Percentiles rank a stretch among this genome's conserved stretches.
phyloP scores from a whole-genome alignment of 2,113 vertebrate species.

The Deroptyus accipitrinus region DNA sequence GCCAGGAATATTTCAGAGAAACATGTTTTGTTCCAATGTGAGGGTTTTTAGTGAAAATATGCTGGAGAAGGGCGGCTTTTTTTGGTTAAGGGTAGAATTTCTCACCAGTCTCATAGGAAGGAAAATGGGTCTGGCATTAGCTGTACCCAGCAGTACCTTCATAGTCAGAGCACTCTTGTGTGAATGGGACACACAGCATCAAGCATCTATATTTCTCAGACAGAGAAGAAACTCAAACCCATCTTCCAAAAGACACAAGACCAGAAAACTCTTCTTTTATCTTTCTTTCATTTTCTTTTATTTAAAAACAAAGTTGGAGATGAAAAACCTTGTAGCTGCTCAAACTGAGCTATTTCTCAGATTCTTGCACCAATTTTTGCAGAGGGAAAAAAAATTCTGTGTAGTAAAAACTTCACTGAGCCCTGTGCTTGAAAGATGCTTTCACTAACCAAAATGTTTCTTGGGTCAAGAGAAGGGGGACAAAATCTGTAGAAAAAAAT shows the following conservation, averaged over 20 bases:
- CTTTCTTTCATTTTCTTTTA: background rate
- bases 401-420: background rate
- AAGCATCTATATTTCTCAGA: background rate
- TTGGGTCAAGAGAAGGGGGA: background rate
- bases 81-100: background rate
- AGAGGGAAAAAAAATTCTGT: background rate
- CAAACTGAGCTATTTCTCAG: background rate
- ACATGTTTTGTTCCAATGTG: background rate
- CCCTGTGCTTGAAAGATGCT: background rate
- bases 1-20: background rate
- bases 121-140: background rate
- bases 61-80: rapidly evolving
- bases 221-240: background rate
- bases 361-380: background rate
- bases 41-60: background rate
- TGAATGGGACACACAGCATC: background rate
- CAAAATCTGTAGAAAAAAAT: background rate
- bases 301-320: rapidly evolving
- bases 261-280: background rate
- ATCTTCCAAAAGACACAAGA: background rate
- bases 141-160: background rate
- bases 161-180: background rate
- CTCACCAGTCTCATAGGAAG: background rate
- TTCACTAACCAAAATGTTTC: background rate
- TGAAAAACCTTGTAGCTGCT: background rate